phyloP scores from a whole-genome alignment of 2,888 invertebrate genomes.

The Chymomyza procnemis region DNA sequence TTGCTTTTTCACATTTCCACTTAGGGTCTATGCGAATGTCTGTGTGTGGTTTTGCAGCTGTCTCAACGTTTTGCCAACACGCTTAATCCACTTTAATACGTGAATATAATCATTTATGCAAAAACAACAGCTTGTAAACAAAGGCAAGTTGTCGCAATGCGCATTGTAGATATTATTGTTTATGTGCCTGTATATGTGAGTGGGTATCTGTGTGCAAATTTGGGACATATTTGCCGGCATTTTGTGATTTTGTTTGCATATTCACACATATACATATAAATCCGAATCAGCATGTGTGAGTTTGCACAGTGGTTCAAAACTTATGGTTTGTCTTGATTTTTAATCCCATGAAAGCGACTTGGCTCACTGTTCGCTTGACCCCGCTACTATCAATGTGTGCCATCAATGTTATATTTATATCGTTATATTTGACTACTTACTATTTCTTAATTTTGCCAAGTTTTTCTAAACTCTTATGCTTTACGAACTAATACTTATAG shows the following conservation, averaged over 20 bases:
- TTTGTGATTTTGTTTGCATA: neutral
- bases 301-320: conserved; percentile 5
- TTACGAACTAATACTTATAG: too few species aligned
- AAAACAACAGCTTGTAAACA: conserved; percentile 27
- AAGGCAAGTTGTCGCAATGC: conserved; percentile 15
- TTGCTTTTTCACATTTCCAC: neutral
- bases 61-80: conserved; percentile 9
- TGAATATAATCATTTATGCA: conserved; percentile 47
- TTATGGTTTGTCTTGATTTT: too few species aligned
- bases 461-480: too few species aligned
- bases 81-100: conserved; percentile 44
- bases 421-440: too few species aligned
- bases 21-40: neutral
- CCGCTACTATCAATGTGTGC: too few species aligned
- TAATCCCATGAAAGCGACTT: too few species aligned
- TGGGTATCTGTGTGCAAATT: neutral
- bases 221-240: neutral
- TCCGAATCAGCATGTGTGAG: neutral
- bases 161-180: conserved; percentile 10
- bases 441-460: too few species aligned
- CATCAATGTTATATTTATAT: too few species aligned
- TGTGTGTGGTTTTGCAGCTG: conserved; percentile 2
- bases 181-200: conserved; percentile 5
- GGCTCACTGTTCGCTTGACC: too few species aligned
- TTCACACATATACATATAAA: neutral